phyloP scores from a whole-genome alignment of 2,888 invertebrate species.

The Lysandra coridon region DNA sequence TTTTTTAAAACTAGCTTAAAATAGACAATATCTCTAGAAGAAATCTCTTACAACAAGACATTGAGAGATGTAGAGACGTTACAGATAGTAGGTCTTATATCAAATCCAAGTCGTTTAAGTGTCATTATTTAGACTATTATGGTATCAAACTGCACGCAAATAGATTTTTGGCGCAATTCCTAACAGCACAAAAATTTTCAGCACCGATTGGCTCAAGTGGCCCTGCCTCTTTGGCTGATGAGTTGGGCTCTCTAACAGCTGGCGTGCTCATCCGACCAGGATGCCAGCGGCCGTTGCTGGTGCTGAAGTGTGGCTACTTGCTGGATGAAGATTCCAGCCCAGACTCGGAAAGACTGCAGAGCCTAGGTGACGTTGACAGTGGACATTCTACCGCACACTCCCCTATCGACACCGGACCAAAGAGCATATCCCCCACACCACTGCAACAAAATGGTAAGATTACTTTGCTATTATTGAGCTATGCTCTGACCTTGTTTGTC shows the following conservation, averaged over 20 bases:
- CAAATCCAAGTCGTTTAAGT: background rate
- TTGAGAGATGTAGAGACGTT: too few relatives aligned
- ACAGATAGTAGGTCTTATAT: background rate
- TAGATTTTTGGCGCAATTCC: background rate
- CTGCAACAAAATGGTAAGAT: conserved; percentile 75
- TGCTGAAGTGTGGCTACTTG: conserved; percentile 87
- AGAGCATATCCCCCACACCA: conserved; percentile 89
- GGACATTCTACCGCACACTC: conserved; percentile 96
- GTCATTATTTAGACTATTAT: background rate
- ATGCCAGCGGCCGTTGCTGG: conserved; percentile 80
- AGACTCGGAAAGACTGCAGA: conserved; percentile 91
- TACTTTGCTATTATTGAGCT: too few relatives aligned
- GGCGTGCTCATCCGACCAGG: conserved; percentile 64
- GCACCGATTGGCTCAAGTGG: conserved; percentile 83
- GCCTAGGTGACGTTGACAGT: conserved; percentile 88
- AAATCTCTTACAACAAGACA: too few relatives aligned
- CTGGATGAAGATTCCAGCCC: conserved; percentile 92
- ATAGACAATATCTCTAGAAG: too few relatives aligned
- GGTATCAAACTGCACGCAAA: background rate
- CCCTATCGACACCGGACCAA: conserved; percentile 89
- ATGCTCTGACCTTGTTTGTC: too few relatives aligned
- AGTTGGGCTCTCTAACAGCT: conserved; percentile 77
- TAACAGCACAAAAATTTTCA: conserved; percentile 56
- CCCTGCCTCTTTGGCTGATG: conserved; percentile 85
- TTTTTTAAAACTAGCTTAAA: too few relatives aligned